These are phyloP conservation scores for Conopomorpha cramerella DNA, from an alignment of 1,140 invertebrate species.

Conservation along the genomic window DNA sequence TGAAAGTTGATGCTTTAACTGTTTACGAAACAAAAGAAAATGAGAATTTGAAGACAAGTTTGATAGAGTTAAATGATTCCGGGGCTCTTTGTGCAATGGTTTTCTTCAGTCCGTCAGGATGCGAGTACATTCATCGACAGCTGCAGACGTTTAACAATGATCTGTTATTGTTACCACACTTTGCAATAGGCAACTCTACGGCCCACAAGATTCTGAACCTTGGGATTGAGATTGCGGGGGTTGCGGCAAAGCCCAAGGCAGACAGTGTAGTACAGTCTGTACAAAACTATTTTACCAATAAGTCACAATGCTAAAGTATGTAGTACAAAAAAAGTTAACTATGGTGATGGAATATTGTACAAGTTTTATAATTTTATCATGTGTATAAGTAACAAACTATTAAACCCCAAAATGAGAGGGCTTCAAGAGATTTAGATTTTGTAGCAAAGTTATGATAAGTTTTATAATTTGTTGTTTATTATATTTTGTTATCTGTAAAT, in stretches of 20 bases:
- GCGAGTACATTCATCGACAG: conserved; percentile 40
- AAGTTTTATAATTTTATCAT: not conserved
- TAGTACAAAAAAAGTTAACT: not conserved
- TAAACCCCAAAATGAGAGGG: no score
- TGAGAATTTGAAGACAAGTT: conserved; percentile 42
- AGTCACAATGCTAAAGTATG: conserved; percentile 8
- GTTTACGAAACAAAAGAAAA: conserved; percentile 62
- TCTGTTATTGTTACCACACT: conserved; percentile 30
- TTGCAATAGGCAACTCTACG: conserved; percentile 48
- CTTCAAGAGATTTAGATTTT: no score
- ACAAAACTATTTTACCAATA: conserved; percentile 23
- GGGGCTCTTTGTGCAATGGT: conserved; percentile 49
- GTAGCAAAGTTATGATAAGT: no score
- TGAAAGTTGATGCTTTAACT: conserved; percentile 49
- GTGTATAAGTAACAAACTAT: no score
- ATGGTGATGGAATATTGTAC: not conserved
- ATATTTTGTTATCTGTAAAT: no score
- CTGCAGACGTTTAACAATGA: conserved; percentile 41
- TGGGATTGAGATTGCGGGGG: conserved; percentile 36
- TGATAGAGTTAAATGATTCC: conserved; percentile 30
- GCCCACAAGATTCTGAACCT: conserved; percentile 46
- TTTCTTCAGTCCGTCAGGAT: conserved; percentile 63
- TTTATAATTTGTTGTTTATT: no score
- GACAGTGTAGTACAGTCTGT: conserved; percentile 34
- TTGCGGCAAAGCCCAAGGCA: conserved; percentile 28